A percentile compares a stretch with the other conserved stretches of the same genome.
Conservation (phyloP, 1,140 invertebrate species). For the Leptinotarsa texana region DNA sequence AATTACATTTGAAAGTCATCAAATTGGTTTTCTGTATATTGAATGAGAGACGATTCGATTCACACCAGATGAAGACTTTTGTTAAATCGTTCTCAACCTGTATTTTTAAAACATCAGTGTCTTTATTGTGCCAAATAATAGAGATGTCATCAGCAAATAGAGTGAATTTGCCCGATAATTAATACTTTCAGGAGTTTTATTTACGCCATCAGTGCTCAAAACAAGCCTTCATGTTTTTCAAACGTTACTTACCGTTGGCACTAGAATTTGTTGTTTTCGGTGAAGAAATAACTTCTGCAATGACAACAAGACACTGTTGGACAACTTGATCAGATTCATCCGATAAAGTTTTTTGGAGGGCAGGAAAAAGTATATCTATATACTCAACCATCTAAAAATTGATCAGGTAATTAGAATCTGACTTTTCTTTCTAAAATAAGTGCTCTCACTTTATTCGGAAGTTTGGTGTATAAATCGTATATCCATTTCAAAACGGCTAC, state of each 20-base stretch:
- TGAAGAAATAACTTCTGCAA: constrained; percentile 84
- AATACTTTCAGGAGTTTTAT: too few species aligned
- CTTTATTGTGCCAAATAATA: too few species aligned
- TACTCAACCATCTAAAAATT: constrained; percentile 76
- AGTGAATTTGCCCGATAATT: too few species aligned
- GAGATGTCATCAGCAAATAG: too few species aligned
- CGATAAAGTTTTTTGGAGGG: constrained; percentile 80
- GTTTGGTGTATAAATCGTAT: constrained; percentile 80
- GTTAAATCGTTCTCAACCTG: too few species aligned
- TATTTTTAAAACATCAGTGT: too few species aligned
- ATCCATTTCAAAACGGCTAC: constrained; percentile 94
- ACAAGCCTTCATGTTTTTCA: too few species aligned
- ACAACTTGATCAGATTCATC: constrained; percentile 95
- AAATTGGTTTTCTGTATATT: too few species aligned
- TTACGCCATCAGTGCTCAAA: too few species aligned
- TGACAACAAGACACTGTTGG: constrained; percentile 83
- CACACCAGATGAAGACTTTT: too few species aligned
- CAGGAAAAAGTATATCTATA: constrained; percentile 84
- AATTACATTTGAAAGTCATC: too few species aligned
- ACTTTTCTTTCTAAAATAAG: constrained; percentile 14
- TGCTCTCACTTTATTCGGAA: constrained; percentile 67
- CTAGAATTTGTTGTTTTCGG: constrained; percentile 50
- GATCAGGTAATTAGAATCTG: background rate
- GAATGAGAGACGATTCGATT: too few species aligned
- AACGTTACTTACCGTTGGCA: constrained; percentile 32